A percentile compares a stretch with the other conserved stretches of the same genome.
Evolutionary conservation across 2,888 invertebrate genomes (phyloP).

Genomic region (Trachelus iudaicus): DNA sequence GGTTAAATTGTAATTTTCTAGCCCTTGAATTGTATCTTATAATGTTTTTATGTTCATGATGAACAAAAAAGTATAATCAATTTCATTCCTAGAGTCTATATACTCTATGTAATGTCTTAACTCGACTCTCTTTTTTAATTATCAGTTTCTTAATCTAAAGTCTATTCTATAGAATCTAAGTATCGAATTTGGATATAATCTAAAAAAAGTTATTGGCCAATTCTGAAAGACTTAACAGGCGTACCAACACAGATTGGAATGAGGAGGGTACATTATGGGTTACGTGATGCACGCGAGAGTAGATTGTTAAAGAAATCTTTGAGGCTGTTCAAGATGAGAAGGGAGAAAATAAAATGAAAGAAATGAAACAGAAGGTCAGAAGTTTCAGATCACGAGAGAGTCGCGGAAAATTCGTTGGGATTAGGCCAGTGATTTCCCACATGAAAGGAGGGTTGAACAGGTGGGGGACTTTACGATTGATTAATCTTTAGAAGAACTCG

Average conservation of each 20-base stretch:
- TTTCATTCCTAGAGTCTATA: not conserved
- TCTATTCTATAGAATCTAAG: not conserved
- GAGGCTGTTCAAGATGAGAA: not conserved
- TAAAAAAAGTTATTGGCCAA: not conserved
- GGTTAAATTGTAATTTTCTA: not conserved
- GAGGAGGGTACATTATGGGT: not conserved
- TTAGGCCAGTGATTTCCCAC: not conserved
- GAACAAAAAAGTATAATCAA: not conserved
- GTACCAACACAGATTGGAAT: not conserved
- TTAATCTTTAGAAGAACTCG: not conserved
- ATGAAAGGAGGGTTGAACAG: not conserved
- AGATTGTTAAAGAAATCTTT: not conserved
- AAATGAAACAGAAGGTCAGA: not conserved
- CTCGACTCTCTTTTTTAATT: not conserved
- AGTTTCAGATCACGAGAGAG: not conserved
- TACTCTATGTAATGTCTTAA: not conserved
- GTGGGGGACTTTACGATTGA: not conserved
- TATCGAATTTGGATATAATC: not conserved
- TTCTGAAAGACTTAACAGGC: not conserved
- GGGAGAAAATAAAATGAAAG: not conserved
- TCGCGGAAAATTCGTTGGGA: not conserved
- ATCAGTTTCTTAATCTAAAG: not conserved
- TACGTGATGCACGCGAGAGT: not conserved
- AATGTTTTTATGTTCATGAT: not conserved
- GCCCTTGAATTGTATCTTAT: not conserved